These are phyloP conservation scores for Solenopsis fugax DNA, from an alignment of 1,140 invertebrate genomes.

Conservation along the genomic window DNA sequence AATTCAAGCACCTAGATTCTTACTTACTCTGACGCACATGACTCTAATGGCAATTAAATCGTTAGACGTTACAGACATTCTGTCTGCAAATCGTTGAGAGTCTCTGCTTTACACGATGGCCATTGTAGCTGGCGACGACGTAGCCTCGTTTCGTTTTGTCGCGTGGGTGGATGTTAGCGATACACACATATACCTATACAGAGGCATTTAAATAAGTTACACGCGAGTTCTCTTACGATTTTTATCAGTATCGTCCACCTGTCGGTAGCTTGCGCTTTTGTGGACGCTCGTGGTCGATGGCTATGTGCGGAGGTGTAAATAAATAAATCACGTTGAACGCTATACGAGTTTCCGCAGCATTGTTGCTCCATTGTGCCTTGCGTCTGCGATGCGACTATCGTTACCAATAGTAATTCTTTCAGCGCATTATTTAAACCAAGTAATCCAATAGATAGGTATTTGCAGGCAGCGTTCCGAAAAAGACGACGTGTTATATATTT, in stretches of 20 bases:
- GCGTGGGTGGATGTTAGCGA: slow-evolving; percentile 15
- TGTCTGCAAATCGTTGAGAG: slow-evolving; percentile 31
- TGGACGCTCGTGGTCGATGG: slow-evolving; percentile 43
- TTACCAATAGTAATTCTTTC: slow-evolving; percentile 59
- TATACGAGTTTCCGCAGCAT: slow-evolving; percentile 57
- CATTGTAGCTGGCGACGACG: slow-evolving; percentile 41
- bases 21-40: neutral
- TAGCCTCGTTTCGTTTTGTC: slow-evolving; percentile 56
- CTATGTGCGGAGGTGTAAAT: slow-evolving; percentile 53
- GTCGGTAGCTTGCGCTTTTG: slow-evolving; percentile 41
- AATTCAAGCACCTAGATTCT: neutral
- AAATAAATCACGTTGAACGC: slow-evolving; percentile 62
- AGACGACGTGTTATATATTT: neutral
- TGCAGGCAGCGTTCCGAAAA: neutral
- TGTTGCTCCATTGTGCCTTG: slow-evolving; percentile 45
- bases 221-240: slow-evolving; percentile 58
- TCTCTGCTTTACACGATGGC: slow-evolving; percentile 41
- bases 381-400: slow-evolving; percentile 46
- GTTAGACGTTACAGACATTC: neutral
- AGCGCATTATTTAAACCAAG: slow-evolving; percentile 38
- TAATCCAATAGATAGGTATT: slow-evolving; percentile 5
- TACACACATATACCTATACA: neutral
- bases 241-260: slow-evolving; percentile 61
- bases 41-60: neutral
- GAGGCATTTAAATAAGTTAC: slow-evolving; percentile 57